Evolutionary conservation across 2,113 vertebrate species (phyloP).

Genomic region (Holacanthus passer): DNA sequence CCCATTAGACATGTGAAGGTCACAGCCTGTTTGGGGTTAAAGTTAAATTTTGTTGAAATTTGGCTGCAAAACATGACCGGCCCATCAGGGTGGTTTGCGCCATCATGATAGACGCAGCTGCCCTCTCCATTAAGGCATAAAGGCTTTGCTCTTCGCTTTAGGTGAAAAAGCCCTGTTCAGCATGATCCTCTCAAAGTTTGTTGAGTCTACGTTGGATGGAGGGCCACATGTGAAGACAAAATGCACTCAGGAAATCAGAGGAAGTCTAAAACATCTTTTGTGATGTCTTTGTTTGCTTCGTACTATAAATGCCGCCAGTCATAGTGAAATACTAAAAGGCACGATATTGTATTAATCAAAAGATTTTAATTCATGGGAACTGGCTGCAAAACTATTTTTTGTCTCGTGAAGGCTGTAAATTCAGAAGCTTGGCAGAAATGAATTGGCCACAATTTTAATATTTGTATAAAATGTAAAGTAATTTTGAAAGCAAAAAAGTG

Average conservation of each 20-base stretch:
- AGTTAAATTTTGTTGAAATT: conserved; percentile 7
- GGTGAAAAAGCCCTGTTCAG: neutral
- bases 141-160: neutral
- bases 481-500: neutral
- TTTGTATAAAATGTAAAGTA: neutral
- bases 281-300: neutral
- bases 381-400: neutral
- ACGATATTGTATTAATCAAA: neutral
- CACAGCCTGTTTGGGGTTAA: too few relatives aligned
- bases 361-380: neutral
- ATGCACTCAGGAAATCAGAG: neutral
- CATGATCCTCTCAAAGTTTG: neutral
- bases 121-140: neutral
- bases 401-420: neutral
- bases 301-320: neutral
- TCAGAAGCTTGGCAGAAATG: neutral
- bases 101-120: neutral
- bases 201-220: neutral
- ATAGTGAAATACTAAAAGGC: neutral
- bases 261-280: neutral
- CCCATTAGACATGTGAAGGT: neutral
- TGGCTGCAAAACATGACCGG: neutral
- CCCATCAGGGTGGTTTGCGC: neutral
- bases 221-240: neutral
- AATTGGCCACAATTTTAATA: neutral